Conservation (phyloP, 2,888 invertebrate genomes). For the Gryllus longicercus region DNA sequence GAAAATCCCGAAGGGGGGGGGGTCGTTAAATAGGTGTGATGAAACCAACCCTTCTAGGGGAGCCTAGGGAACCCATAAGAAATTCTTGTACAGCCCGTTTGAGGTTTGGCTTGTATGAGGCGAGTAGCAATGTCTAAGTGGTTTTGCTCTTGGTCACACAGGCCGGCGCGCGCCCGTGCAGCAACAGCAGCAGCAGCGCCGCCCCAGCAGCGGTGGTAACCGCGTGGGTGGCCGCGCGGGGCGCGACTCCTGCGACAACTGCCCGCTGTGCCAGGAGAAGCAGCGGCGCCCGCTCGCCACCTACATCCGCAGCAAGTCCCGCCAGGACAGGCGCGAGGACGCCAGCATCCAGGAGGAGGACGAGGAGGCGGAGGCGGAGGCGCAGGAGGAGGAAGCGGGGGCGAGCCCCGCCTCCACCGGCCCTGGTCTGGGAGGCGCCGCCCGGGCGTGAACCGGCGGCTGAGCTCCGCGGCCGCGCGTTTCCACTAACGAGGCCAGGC, state of each 20-base stretch:
- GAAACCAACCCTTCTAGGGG: no score
- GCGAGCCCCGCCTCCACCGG: neutral
- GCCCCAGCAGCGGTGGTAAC: neutral
- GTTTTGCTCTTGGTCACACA: neutral
- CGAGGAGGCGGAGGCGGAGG: constrained; percentile 40
- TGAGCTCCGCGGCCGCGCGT: neutral
- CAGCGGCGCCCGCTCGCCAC: constrained; percentile 53
- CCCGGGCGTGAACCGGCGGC: neutral
- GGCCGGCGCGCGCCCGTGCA: constrained; percentile 2
- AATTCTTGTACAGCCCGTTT: no score
- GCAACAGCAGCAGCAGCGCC: neutral
- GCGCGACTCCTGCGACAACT: constrained; percentile 47
- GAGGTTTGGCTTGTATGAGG: no score
- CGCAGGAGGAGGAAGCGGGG: neutral
- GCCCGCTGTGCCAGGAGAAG: constrained; percentile 54
- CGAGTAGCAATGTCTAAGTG: neutral
- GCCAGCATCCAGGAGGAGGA: constrained; percentile 53
- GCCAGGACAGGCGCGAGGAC: constrained; percentile 51
- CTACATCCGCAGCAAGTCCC: constrained; percentile 53
- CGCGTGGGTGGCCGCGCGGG: constrained; percentile 40
- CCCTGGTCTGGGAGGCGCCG: neutral
- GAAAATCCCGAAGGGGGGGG: no score
- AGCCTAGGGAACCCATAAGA: no score
- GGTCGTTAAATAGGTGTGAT: no score
- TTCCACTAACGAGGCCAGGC: neutral